Conservation (phyloP, 2,797 vertebrate genomes). For the Ispidina picta region DNA sequence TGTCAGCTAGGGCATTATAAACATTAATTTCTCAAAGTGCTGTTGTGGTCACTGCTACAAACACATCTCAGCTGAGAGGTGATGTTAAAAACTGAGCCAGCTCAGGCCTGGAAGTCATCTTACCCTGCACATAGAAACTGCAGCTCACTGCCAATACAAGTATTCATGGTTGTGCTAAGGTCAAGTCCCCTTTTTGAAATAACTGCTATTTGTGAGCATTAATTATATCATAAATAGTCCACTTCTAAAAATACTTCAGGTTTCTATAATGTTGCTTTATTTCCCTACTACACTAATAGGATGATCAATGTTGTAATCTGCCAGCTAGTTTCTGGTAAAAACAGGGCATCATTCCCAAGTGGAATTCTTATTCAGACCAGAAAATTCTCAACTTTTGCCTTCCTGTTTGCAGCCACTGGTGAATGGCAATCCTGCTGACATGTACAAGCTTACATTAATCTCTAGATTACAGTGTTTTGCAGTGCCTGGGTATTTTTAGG, state of each 20-base stretch:
- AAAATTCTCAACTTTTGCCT: not conserved
- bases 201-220: not conserved
- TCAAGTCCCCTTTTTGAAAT: slow-evolving; percentile 1
- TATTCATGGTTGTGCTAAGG: not conserved
- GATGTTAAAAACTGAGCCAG: not conserved
- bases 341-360: not conserved
- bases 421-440: not conserved
- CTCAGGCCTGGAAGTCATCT: not conserved
- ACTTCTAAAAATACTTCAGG: not conserved
- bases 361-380: not conserved
- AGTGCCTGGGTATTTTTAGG: not conserved
- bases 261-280: not conserved
- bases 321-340: not conserved
- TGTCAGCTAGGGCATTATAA: not conserved
- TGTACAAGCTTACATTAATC: not conserved
- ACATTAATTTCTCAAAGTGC: slow-evolving; percentile 7
- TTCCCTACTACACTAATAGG: not conserved
- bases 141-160: not conserved
- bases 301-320: not conserved
- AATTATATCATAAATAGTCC: not conserved
- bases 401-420: not conserved
- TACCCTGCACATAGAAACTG: not conserved
- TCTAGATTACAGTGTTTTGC: not conserved
- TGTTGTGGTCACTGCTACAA: not conserved
- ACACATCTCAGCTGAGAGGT: not conserved